These are phyloP conservation scores for Ursus arctos DNA, from an alignment of 2,113 vertebrate species.

Conservation along the genomic window DNA sequence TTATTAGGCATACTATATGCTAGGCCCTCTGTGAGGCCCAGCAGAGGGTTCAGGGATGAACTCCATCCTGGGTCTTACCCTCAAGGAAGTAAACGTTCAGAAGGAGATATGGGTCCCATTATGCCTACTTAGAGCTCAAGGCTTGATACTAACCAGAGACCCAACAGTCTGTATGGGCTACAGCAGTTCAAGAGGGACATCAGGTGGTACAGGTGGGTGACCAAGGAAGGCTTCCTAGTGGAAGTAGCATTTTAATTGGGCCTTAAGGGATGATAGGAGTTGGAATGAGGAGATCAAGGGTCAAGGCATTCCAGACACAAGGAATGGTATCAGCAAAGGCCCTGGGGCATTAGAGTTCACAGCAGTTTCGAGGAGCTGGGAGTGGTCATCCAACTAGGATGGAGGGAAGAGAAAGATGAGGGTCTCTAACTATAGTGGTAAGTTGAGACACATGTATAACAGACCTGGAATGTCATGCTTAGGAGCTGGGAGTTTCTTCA, in stretches of 20 bases:
- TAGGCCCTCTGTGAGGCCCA: not conserved
- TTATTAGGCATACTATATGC: not conserved
- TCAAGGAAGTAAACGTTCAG: not conserved
- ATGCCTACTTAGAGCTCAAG: not conserved
- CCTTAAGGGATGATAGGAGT: not conserved
- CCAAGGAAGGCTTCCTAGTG: constrained; percentile 32
- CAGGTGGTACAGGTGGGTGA: not conserved
- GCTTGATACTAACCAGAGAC: not conserved
- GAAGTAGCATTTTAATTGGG: not conserved
- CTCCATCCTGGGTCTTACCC: not conserved
- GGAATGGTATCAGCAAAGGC: not conserved
- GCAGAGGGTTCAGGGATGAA: constrained; percentile 1
- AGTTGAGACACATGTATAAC: not conserved
- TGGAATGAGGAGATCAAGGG: not conserved
- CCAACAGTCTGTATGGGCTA: not conserved
- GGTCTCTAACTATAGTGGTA: not conserved
- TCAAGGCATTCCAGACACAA: not conserved
- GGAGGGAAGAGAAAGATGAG: not conserved
- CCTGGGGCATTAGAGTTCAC: not conserved
- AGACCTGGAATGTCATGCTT: not conserved
- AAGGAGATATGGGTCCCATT: not conserved
- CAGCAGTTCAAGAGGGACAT: not conserved
- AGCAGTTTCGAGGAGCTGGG: not conserved
- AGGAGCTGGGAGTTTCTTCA: not conserved
- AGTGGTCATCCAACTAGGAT: not conserved